Evolutionary conservation across 2,797 vertebrate species (phyloP), one percentile per base, ranked within the genome.

Genomic region (Dryobates pubescens): DNA sequence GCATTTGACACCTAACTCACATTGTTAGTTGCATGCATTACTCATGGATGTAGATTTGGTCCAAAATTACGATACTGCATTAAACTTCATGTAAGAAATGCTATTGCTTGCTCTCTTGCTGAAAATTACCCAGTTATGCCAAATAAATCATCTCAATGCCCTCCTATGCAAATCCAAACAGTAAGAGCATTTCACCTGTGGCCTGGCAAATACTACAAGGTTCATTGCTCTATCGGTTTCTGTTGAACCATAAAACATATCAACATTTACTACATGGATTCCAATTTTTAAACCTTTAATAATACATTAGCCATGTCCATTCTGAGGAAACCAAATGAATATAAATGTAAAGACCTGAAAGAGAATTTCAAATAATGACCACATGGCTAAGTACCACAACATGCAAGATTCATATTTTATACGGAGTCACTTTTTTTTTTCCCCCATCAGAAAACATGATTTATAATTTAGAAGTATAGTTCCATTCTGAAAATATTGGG

Each of bases 221-320:
- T 78, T 92, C 89, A 84, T 34, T 80, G 34, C 41, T 81, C 43
- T 54, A 89, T 93, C 36, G 69, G 61, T 94, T 95, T 92, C 88
- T 92, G 62, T 64, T 91, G 57, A 89, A 51, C 59, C 72, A 10
- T 67, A 91, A 87, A 86, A 63, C 38, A 77, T 10, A 90, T 85
- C 92, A 91, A 74, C 41, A 63, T 82, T 93, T 94, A 51, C 77
- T 85, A 80, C 63, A 58, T 82, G 27, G 68, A 86, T 89, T 94
- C 57, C 73, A 94, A 89, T 82, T 95, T 74, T 92, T 71, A 95
- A 47, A 65, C 24, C 10, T 92, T 96, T 79, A 96, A 85, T 78
- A 96, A 82, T 90, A 72, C 57, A 88, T 94, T 88, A 95, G 79
- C 73, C 58, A 56, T 32, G 75, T 83, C 84, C 45, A 91, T 78